A percentile compares a stretch with the other conserved stretches of the same genome.
phyloP scores from a whole-genome alignment of 1,140 invertebrate genomes.

The Drosophila yakuba region DNA sequence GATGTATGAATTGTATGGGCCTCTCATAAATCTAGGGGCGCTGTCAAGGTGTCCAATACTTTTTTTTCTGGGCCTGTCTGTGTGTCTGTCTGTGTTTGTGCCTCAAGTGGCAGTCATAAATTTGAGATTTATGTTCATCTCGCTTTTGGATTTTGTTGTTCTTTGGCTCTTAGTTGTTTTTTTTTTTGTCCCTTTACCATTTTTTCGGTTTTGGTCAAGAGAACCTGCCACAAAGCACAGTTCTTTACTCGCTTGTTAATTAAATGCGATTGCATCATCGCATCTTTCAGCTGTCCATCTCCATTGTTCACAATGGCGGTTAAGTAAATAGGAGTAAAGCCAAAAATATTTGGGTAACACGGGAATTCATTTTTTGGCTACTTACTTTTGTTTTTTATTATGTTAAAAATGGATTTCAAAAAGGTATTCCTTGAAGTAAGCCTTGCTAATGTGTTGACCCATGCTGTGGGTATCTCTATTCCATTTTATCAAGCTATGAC shows the following conservation, averaged over 20 bases:
- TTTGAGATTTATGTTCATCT: slow-evolving; percentile 76
- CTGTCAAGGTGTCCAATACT: slow-evolving; percentile 57
- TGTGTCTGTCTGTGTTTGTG: slow-evolving; percentile 50
- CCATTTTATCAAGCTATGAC: slow-evolving; percentile 44
- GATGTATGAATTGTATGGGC: slow-evolving; percentile 69
- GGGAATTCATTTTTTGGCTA: too few relatives aligned
- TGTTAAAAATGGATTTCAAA: too few relatives aligned
- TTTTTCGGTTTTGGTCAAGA: slow-evolving; percentile 52
- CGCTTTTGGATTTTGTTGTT: slow-evolving; percentile 23
- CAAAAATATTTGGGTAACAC: too few relatives aligned
- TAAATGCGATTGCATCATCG: slow-evolving; percentile 72
- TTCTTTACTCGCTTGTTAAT: slow-evolving; percentile 52
- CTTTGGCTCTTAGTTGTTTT: not conserved
- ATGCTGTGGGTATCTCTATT: not conserved
- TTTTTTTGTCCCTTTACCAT: slow-evolving; percentile 13
- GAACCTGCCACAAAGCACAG: slow-evolving; percentile 43
- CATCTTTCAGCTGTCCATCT: slow-evolving; percentile 47
- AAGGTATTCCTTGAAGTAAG: too few relatives aligned
- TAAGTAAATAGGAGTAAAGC: not conserved
- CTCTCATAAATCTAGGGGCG: slow-evolving; percentile 68
- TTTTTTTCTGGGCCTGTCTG: not conserved
- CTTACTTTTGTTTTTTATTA: too few relatives aligned
- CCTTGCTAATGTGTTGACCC: not conserved
- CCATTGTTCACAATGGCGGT: not conserved
- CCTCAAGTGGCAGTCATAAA: slow-evolving; percentile 72